A percentile compares a stretch with the other conserved stretches of the same genome.
Conservation (phyloP, 2,888 invertebrate genomes). For the Asteroscopus sphinx region DNA sequence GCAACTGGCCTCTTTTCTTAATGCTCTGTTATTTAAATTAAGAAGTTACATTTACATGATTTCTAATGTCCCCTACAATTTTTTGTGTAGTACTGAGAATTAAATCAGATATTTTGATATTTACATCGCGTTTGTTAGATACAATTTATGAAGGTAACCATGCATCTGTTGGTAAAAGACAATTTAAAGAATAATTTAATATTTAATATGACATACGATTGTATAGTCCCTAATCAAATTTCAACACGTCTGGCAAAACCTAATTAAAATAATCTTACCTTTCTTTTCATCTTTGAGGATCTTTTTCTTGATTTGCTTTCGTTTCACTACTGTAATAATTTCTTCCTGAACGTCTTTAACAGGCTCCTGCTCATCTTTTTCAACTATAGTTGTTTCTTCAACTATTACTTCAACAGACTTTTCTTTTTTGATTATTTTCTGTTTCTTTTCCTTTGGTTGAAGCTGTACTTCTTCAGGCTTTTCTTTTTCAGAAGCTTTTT, state of each 20-base stretch:
- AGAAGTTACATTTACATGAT: not conserved
- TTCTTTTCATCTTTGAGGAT: conserved; percentile 62
- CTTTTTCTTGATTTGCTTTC: conserved; percentile 64
- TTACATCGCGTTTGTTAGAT: conserved; percentile 41
- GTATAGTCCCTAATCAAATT: not conserved
- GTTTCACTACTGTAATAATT: conserved; percentile 47
- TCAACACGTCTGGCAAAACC: no score
- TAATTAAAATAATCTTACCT: conserved; percentile 56
- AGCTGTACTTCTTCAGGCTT: conserved; percentile 54
- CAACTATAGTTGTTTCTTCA: conserved; percentile 41
- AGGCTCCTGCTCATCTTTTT: conserved; percentile 55
- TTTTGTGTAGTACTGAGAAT: conserved; percentile 4
- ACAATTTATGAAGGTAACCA: conserved; percentile 67
- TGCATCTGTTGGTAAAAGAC: conserved; percentile 74
- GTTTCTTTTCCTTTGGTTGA: conserved; percentile 13
- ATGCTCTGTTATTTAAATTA: not conserved
- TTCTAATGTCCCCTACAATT: conserved; percentile 26
- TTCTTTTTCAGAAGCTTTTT: conserved; percentile 65
- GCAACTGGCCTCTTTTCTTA: not conserved
- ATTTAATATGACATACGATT: not conserved
- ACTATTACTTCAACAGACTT: conserved; percentile 52
- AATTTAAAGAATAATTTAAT: conserved; percentile 23
- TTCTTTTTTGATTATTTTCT: conserved; percentile 59
- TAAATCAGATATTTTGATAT: conserved; percentile 25
- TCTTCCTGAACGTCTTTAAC: conserved; percentile 55